phyloP scores from a whole-genome alignment of 2,797 vertebrate genomes.

The Trachops cirrhosus region DNA sequence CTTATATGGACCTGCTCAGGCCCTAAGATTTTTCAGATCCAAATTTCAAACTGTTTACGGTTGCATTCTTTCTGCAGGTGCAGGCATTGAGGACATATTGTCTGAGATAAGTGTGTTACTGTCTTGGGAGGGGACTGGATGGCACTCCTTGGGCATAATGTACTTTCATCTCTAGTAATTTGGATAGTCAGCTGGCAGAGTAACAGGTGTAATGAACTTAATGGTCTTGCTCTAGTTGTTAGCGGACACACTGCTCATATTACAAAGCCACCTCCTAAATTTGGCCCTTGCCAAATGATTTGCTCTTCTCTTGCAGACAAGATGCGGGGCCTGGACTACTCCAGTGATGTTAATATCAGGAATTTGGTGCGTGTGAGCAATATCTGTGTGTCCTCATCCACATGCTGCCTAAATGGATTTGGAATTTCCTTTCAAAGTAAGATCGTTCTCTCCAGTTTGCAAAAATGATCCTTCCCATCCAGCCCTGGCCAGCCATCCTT shows the following conservation, averaged over 20 bases:
- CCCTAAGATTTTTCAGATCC: not conserved
- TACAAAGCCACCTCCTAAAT: slow-evolving; percentile 60
- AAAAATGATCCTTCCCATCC: not conserved
- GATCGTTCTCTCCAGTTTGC: not conserved
- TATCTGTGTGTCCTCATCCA: not conserved
- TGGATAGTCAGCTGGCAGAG: slow-evolving; percentile 33
- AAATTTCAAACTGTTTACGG: slow-evolving; percentile 52
- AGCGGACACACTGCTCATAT: slow-evolving; percentile 48
- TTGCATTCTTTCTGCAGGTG: slow-evolving; percentile 17
- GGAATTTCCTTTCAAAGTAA: not conserved
- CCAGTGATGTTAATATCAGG: not conserved
- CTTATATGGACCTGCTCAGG: not conserved
- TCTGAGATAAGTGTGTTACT: not conserved
- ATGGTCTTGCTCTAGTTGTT: slow-evolving; percentile 52
- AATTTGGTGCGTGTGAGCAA: not conserved
- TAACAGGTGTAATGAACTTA: slow-evolving; percentile 61
- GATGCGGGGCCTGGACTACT: not conserved
- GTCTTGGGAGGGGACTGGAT: not conserved
- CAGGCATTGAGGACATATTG: slow-evolving; percentile 19
- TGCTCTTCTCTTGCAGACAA: slow-evolving; percentile 27
- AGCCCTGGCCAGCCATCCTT: not conserved
- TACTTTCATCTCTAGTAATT: slow-evolving; percentile 60
- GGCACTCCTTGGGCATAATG: slow-evolving; percentile 45
- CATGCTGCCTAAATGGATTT: not conserved
- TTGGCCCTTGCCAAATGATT: slow-evolving; percentile 41